Conservation (phyloP, 2,113 vertebrate genomes). For the Anhinga anhinga region DNA sequence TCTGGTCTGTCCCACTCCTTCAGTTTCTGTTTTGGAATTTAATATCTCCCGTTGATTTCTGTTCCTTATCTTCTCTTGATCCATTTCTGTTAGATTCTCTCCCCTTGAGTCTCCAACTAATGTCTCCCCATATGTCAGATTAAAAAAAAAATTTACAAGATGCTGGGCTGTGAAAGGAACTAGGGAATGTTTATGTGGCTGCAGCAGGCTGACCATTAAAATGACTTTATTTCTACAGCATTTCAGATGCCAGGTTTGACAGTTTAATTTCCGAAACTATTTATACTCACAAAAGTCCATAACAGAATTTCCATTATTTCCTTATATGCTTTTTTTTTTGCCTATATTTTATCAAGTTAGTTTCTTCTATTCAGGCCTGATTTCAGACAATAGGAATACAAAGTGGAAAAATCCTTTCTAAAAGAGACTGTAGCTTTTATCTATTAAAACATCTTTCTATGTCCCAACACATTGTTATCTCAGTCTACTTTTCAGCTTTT, state of each 20-base stretch:
- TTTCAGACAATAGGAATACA: constrained; percentile 64
- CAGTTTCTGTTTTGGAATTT: constrained; percentile 19
- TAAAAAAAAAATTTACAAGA: not conserved
- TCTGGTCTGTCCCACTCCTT: not conserved
- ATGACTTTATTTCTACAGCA: constrained; percentile 52
- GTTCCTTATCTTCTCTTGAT: constrained; percentile 23
- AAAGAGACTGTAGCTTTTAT: constrained; percentile 15
- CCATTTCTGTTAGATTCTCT: constrained; percentile 4
- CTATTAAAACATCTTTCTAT: not conserved
- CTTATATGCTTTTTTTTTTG: constrained; percentile 4
- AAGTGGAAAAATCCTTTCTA: constrained; percentile 57
- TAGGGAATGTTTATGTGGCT: not conserved
- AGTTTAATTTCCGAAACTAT: constrained; percentile 72
- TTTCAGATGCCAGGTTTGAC: constrained; percentile 59
- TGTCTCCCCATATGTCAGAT: not conserved
- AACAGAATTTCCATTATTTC: constrained; percentile 73
- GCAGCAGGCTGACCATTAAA: constrained; percentile 59
- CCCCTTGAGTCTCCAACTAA: not conserved
- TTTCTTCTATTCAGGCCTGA: constrained; percentile 56
- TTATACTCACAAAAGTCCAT: constrained; percentile 70
- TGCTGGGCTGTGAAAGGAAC: not conserved
- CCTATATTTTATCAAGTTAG: constrained; percentile 40
- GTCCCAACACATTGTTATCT: constrained; percentile 9
- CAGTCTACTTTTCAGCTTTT: not conserved
- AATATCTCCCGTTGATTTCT: constrained; percentile 25